Evolutionary conservation across 2,888 invertebrate genomes (phyloP), one percentile per base, ranked within the genome.

Genomic region (Cybosia mesomella): DNA sequence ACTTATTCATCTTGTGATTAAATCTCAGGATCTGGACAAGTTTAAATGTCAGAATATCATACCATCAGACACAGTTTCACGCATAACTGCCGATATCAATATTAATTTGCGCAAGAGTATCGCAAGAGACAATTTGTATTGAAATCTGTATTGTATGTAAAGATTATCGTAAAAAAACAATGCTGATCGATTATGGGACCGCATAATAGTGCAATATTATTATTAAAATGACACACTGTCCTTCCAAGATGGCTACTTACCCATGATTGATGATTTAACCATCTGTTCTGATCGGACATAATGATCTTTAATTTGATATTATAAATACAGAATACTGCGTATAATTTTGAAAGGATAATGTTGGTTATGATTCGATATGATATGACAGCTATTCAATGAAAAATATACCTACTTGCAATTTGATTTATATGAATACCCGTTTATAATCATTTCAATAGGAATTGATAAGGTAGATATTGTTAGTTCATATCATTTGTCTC

Each of bases 261-360:
- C 39, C 63, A 73, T 81, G 86, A 85, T 85, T 83, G 75, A 86
- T 85, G 76, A 70, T 67, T 32, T 70, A 75, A 77, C 85, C 83
- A 85, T 81, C 79, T 83, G 83, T 76, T 80, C 65, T 64, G 73
- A 73, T 72, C 70, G 67, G 60, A 64, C 67, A 71, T 82, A 79
- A 82, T 77, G 72, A 82, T 74, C 32, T 60, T 71, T 75, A 83
- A 76, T 76, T 74, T 55, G 64, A 76, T 66, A 67, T 28, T 28
- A 28, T 28, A 28, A 28, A 28, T 59, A 74, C 66, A 76, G 68
- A 70, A 72, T 72, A 61, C 64, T 28, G 24, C 68, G 55, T 62
- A 21, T 68, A 64, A 74, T 70, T 57, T 71, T 71, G n/a, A 58
- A 11, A 72, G 63, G 58, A 67, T 72, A 65, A 68, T 71, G 67